Conservation (phyloP, 2,888 invertebrate genomes). For the Pterostichus niger region DNA sequence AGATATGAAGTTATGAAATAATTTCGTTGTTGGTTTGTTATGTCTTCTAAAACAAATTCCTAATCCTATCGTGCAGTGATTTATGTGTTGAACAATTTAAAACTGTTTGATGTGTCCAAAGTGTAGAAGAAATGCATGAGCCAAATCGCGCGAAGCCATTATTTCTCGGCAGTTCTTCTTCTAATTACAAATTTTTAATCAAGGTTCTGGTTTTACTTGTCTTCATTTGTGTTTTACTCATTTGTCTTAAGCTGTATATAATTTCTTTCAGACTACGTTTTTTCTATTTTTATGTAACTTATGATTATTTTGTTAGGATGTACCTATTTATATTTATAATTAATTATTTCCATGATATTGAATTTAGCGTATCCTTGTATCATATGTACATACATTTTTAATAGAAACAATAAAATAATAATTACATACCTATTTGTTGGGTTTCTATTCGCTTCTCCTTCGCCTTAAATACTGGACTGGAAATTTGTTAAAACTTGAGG, state of each 20-base stretch:
- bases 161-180: too few species aligned
- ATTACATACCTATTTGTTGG: not conserved
- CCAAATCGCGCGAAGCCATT: too few species aligned
- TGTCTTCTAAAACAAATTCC: slow-evolving; percentile 9
- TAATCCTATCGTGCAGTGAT: not conserved
- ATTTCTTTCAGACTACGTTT: slow-evolving; percentile 40
- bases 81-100: not conserved
- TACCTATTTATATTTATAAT: slow-evolving; percentile 41
- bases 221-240: slow-evolving; percentile 31
- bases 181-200: slow-evolving; percentile 14
- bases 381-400: slow-evolving; percentile 40
- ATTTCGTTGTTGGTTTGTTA: not conserved
- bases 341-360: not conserved
- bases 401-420: slow-evolving; percentile 10
- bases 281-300: slow-evolving; percentile 44
- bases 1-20: too few species aligned
- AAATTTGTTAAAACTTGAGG: too few species aligned
- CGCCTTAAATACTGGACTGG: not conserved
- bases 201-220: slow-evolving; percentile 25
- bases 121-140: not conserved
- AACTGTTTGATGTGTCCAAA: not conserved
- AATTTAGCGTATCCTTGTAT: slow-evolving; percentile 18
- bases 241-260: not conserved
- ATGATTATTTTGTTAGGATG: slow-evolving; percentile 14
- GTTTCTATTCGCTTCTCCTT: not conserved